phyloP scores from a whole-genome alignment of 2,888 invertebrate species.

The Pristionchus exspectatus region DNA sequence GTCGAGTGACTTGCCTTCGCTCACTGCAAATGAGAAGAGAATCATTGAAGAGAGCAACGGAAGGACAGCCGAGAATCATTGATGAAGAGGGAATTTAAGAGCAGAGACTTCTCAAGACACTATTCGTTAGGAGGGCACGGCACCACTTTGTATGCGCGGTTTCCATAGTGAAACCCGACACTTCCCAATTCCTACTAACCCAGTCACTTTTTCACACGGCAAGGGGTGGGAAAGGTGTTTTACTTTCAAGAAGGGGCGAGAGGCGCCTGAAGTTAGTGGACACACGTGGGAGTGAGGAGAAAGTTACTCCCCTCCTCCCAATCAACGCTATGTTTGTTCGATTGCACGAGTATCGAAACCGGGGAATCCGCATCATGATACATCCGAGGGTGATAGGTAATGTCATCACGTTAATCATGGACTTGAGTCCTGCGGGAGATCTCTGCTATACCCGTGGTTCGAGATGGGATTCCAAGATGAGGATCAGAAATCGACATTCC shows the following conservation, averaged over 20 bases:
- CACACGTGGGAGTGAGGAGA: background rate
- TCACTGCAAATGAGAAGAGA: constrained; percentile 10
- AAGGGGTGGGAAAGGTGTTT: background rate
- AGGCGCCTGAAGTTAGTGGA: background rate
- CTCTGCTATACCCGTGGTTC: too few relatives aligned
- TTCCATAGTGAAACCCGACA: background rate
- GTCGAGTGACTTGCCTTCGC: constrained; percentile 58
- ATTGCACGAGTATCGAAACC: background rate
- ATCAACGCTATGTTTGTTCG: background rate
- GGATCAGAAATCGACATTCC: background rate
- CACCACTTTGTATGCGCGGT: background rate
- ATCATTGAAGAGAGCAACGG: background rate
- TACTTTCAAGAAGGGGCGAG: background rate
- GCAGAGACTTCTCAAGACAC: background rate
- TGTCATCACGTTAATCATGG: background rate
- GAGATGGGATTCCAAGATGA: too few relatives aligned
- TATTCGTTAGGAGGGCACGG: background rate
- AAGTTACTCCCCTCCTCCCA: background rate
- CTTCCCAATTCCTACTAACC: background rate
- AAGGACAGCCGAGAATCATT: background rate
- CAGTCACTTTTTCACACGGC: constrained; percentile 7
- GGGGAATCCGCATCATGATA: background rate
- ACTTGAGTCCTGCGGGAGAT: background rate
- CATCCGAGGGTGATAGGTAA: too few relatives aligned
- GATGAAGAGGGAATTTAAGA: background rate